Evolutionary conservation across 1,140 invertebrate genomes (phyloP).

Genomic region (Ostrea edulis): DNA sequence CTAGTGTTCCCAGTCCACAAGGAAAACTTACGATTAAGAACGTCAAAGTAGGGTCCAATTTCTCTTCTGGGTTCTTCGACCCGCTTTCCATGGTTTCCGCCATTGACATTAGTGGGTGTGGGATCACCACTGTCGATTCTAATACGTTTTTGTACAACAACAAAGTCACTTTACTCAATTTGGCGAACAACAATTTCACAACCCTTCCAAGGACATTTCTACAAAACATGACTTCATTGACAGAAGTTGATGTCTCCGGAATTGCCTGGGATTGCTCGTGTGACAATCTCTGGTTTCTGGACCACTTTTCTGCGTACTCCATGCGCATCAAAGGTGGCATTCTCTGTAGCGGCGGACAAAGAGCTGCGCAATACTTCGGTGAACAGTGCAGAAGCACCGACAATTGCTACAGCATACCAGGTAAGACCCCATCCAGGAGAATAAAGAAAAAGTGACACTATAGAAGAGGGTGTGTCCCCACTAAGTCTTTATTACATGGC

Average conservation of each 20-base stretch:
- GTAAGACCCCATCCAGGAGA: background rate
- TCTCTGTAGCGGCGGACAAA: slow-evolving; percentile 22
- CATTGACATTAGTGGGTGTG: slow-evolving; percentile 24
- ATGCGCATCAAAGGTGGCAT: slow-evolving; percentile 45
- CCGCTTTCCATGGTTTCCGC: background rate
- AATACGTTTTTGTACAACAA: slow-evolving; percentile 30
- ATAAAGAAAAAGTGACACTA: no score
- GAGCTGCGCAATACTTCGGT: background rate
- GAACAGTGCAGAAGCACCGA: background rate
- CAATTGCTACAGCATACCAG: slow-evolving; percentile 26
- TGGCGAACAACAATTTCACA: slow-evolving; percentile 44
- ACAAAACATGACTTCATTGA: background rate
- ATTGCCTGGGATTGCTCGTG: slow-evolving; percentile 48
- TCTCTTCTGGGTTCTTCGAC: slow-evolving; percentile 38
- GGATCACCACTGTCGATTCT: background rate
- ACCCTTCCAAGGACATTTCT: slow-evolving; percentile 33
- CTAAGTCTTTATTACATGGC: background rate
- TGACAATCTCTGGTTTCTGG: slow-evolving; percentile 48
- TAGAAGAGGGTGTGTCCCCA: background rate
- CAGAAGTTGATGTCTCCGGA: slow-evolving; percentile 5
- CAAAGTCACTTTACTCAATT: slow-evolving; percentile 5
- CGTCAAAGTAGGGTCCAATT: background rate
- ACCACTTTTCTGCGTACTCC: slow-evolving; percentile 35
- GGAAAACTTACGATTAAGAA: slow-evolving; percentile 39
- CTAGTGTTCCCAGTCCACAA: slow-evolving; percentile 23